Evolutionary conservation across 2,888 invertebrate genomes (phyloP).

Genomic region (Diachrysia chrysitis): DNA sequence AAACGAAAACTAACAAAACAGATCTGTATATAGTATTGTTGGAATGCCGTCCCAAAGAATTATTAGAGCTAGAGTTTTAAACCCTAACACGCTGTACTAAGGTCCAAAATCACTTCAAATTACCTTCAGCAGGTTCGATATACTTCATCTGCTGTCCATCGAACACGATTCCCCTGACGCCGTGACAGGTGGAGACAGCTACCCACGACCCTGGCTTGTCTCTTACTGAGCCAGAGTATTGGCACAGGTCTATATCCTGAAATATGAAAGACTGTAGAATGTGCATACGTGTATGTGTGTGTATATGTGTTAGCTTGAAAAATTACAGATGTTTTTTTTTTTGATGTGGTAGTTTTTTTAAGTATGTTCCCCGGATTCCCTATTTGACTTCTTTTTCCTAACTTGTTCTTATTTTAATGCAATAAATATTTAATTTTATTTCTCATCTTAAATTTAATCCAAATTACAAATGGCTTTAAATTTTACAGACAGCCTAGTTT

Average conservation of each 20-base stretch:
- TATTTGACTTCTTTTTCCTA: no score
- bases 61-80: not conserved
- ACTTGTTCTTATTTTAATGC: no score
- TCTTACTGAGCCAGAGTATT: slow-evolving; percentile 93
- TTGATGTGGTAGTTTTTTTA: no score
- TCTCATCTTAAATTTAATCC: not conserved
- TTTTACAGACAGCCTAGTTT: not conserved
- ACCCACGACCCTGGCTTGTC: slow-evolving; percentile 93
- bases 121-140: slow-evolving; percentile 87
- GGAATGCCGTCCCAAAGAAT: not conserved
- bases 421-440: no score
- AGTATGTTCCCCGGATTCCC: no score
- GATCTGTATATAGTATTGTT: not conserved
- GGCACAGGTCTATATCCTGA: slow-evolving; percentile 93
- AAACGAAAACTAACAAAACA: not conserved
- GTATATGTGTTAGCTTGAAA: no score
- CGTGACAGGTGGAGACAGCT: slow-evolving; percentile 95
- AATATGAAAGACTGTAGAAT: slow-evolving; percentile 42
- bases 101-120: not conserved
- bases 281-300: no score
- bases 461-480: not conserved
- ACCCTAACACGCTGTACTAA: not conserved
- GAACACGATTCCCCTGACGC: slow-evolving; percentile 93
- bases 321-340: no score
- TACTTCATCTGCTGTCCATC: slow-evolving; percentile 94